These are phyloP conservation scores for Sarcophaga carnaria DNA, from an alignment of 2,888 invertebrate genomes.

Conservation along the genomic window DNA sequence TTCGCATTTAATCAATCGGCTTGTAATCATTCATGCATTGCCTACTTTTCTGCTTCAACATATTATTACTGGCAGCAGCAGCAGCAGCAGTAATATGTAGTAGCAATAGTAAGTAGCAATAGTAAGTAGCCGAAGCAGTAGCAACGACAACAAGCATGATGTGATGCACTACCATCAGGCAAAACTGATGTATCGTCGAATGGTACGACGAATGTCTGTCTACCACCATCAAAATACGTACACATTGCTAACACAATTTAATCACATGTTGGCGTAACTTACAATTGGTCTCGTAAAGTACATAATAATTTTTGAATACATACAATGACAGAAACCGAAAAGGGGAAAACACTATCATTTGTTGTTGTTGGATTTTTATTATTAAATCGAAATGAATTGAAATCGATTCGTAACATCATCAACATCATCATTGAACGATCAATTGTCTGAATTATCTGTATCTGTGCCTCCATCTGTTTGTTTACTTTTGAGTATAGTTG, in stretches of 20 bases:
- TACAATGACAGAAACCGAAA: slow-evolving; percentile 1
- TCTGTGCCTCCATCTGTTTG: slow-evolving; percentile 18
- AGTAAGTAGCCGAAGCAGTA: slow-evolving; percentile 46
- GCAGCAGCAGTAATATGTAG: neutral
- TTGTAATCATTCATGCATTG: slow-evolving; percentile 62
- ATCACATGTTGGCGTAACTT: too few species aligned
- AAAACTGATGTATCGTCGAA: too few species aligned
- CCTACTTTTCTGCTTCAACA: slow-evolving; percentile 33
- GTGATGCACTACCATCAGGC: too few species aligned
- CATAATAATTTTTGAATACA: slow-evolving; percentile 34
- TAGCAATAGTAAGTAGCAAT: too few species aligned
- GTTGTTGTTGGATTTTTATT: slow-evolving; percentile 38
- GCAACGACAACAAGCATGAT: slow-evolving; percentile 21
- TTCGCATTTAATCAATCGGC: slow-evolving; percentile 48
- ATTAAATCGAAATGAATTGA: slow-evolving; percentile 38
- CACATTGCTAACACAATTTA: too few species aligned
- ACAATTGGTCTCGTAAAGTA: too few species aligned
- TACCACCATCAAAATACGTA: too few species aligned
- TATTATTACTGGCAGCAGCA: slow-evolving; percentile 15
- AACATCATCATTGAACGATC: slow-evolving; percentile 29
- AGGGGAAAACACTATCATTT: neutral
- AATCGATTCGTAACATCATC: slow-evolving; percentile 34
- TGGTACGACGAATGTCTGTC: too few species aligned
- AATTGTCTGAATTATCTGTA: neutral
- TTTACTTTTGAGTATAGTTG: slow-evolving; percentile 25